phyloP scores from a whole-genome alignment of 2,113 vertebrate genomes.

The Gambusia holbrooki region DNA sequence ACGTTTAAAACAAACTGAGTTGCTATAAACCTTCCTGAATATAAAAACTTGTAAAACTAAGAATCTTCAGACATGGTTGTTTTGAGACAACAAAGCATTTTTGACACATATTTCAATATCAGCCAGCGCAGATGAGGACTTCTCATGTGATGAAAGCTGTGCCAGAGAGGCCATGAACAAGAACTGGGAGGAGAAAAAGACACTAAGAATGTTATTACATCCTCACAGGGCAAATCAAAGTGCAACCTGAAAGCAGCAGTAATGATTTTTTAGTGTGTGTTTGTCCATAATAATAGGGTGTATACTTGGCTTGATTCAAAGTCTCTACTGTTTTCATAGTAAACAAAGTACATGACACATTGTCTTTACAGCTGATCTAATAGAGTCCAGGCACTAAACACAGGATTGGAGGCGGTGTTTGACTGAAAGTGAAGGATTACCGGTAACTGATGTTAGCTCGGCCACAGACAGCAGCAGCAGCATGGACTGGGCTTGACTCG shows the following conservation, averaged over 20 bases:
- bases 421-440: not conserved
- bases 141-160: constrained; percentile 16
- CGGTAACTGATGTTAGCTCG: not conserved
- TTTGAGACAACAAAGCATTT: too few relatives aligned
- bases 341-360: not conserved
- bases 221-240: constrained; percentile 51
- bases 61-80: too few relatives aligned
- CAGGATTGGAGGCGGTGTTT: not conserved
- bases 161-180: not conserved
- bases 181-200: not conserved
- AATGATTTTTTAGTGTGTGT: constrained; percentile 42
- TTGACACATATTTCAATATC: constrained; percentile 20
- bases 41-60: too few relatives aligned
- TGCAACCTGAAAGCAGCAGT: constrained; percentile 22
- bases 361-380: not conserved
- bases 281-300: constrained; percentile 36
- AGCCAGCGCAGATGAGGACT: constrained; percentile 9
- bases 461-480: constrained; percentile 17
- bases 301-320: not conserved
- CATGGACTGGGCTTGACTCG: constrained; percentile 16
- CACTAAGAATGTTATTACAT: constrained; percentile 35
- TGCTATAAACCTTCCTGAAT: too few relatives aligned
- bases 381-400: too few relatives aligned
- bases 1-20: too few relatives aligned
- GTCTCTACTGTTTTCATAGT: not conserved